Conservation (phyloP, 64 coral and sea anemone genomes). For the Actinia equina region DNA sequence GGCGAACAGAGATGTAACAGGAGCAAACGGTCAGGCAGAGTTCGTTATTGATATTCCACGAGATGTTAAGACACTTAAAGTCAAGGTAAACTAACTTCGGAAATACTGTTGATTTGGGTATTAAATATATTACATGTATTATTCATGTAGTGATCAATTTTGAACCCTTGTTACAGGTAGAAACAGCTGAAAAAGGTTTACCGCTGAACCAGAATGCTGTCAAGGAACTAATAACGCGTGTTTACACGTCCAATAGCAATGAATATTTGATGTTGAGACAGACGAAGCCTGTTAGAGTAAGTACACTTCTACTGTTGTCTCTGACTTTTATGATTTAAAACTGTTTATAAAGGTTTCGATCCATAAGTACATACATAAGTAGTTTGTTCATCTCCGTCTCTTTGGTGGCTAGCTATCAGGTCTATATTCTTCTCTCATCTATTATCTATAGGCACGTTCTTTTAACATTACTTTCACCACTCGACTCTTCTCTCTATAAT, state of each 20-base stretch:
- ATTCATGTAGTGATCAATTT: too few relatives aligned
- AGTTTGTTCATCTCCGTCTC: too few relatives aligned
- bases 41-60: conserved; percentile 21
- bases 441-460: too few relatives aligned
- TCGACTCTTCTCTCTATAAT: too few relatives aligned
- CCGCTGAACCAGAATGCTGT: neutral
- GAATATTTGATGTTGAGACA: conserved; percentile 16
- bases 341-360: too few relatives aligned
- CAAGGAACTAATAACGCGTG: neutral
- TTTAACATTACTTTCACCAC: too few relatives aligned
- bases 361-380: too few relatives aligned
- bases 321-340: too few relatives aligned
- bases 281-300: neutral
- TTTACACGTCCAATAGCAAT: neutral
- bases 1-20: neutral
- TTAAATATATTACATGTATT: too few relatives aligned
- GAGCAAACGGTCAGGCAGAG: neutral
- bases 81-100: neutral
- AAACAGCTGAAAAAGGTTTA: neutral
- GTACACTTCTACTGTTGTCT: neutral
- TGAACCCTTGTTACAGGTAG: neutral
- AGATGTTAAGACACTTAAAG: neutral
- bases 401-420: too few relatives aligned
- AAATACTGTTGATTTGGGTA: too few relatives aligned
- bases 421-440: too few relatives aligned